A percentile compares a stretch with the other conserved stretches of the same genome.
Conservation (phyloP, 2,888 invertebrate genomes). For the Ennomos fuscantarius region DNA sequence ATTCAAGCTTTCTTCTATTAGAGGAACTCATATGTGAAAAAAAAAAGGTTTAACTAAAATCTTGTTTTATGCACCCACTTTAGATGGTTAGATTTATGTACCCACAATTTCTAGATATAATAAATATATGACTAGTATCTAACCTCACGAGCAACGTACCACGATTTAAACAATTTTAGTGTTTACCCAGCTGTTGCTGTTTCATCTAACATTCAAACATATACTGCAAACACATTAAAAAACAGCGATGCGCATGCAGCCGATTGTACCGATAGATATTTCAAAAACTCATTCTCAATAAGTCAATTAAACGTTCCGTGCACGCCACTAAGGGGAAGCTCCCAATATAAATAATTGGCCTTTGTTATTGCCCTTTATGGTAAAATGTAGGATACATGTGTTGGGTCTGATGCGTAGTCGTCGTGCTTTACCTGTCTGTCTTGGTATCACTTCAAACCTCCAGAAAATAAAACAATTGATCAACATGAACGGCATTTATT, state of each 20-base stretch:
- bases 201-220: constrained; percentile 39
- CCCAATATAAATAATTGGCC: constrained; percentile 77
- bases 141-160: no score
- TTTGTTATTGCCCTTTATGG: constrained; percentile 74
- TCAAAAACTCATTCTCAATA: constrained; percentile 82
- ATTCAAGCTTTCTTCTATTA: no score
- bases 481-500: no score
- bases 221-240: constrained; percentile 45
- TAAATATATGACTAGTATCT: no score
- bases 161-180: no score
- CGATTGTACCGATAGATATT: constrained; percentile 75
- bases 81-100: no score
- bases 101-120: no score
- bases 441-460: neutral
- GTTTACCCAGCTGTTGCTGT: no score
- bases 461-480: no score
- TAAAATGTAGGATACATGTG: constrained; percentile 46
- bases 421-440: constrained; percentile 10
- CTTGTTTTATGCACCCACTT: no score
- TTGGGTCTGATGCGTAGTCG: constrained; percentile 29
- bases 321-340: constrained; percentile 78
- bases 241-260: constrained; percentile 61
- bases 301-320: constrained; percentile 83
- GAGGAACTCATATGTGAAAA: no score
- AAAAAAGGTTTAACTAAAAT: no score